These are phyloP conservation scores for Sisor rabdophorus DNA, from an alignment of 2,113 vertebrate species.

Conservation along the genomic window DNA sequence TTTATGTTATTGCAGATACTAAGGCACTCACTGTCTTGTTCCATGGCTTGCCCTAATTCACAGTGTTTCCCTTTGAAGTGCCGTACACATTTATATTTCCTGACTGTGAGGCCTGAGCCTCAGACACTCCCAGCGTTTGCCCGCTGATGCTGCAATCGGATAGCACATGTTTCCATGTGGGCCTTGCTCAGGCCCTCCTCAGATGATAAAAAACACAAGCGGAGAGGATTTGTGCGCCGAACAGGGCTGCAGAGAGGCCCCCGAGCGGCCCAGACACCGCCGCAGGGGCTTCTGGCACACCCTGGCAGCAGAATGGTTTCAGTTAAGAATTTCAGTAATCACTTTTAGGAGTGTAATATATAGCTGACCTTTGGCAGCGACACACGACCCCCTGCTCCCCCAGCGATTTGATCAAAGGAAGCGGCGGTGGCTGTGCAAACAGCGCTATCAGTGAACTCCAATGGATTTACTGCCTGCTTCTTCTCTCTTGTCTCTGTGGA, in stretches of 20 bases:
- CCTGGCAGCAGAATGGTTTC: conserved; percentile 79
- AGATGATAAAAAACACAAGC: conserved; percentile 76
- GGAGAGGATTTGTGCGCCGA: conserved; percentile 58
- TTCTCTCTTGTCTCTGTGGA: conserved; percentile 73
- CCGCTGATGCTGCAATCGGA: conserved; percentile 70
- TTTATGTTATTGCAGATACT: conserved; percentile 69
- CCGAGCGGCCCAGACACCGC: conserved; percentile 68
- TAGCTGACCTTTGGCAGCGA: conserved; percentile 78
- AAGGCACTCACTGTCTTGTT: conserved; percentile 73
- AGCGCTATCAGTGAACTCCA: conserved; percentile 75
- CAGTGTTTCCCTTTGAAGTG: conserved; percentile 71
- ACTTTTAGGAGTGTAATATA: conserved; percentile 85
- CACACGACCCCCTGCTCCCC: conserved; percentile 75
- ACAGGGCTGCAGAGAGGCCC: conserved; percentile 64
- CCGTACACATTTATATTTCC: conserved; percentile 69
- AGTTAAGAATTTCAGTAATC: conserved; percentile 83
- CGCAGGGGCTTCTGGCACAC: conserved; percentile 77
- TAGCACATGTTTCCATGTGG: conserved; percentile 72
- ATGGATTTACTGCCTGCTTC: conserved; percentile 77
- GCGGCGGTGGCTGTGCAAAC: conserved; percentile 74
- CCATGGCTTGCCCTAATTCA: conserved; percentile 70
- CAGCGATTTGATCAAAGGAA: conserved; percentile 76
- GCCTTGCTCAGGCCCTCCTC: conserved; percentile 63
- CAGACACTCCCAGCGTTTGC: conserved; percentile 43
- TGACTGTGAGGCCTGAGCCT: conserved; percentile 57